These are phyloP conservation scores for Dipodomys stephensi DNA, from an alignment of 2,113 vertebrate genomes.

Conservation along the genomic window DNA sequence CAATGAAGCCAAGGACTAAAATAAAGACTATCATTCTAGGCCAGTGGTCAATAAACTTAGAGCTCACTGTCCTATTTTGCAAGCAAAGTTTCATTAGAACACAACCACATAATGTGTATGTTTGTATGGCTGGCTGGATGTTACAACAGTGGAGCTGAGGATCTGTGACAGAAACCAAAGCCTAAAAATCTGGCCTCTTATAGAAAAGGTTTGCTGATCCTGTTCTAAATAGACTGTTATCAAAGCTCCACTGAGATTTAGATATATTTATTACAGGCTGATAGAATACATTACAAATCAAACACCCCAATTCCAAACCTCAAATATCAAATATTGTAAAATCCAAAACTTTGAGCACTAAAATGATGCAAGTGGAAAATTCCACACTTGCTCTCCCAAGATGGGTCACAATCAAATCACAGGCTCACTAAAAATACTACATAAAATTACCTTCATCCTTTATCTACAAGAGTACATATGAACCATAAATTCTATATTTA, in stretches of 20 bases:
- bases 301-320: background rate
- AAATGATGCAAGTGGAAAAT: background rate
- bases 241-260: conserved; percentile 39
- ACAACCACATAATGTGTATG: background rate
- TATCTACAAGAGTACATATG: background rate
- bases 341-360: background rate
- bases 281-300: background rate
- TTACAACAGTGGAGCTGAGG: background rate
- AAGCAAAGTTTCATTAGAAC: conserved; percentile 45
- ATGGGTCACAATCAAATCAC: background rate
- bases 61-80: background rate
- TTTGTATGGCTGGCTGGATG: background rate
- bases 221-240: background rate
- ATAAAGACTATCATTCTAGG: conserved; percentile 40
- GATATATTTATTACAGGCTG: conserved; percentile 11
- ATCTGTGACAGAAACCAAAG: conserved; percentile 41
- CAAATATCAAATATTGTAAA: background rate
- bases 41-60: background rate
- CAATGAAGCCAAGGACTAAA: conserved; percentile 41
- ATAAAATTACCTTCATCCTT: background rate
- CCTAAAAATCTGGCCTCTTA: conserved; percentile 19
- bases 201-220: background rate
- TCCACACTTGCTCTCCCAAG: background rate
- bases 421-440: background rate
- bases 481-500: background rate